Evolutionary conservation across 92 coral and sea anemone species (phyloP).

Genomic region (Parazoanthus darwini): DNA sequence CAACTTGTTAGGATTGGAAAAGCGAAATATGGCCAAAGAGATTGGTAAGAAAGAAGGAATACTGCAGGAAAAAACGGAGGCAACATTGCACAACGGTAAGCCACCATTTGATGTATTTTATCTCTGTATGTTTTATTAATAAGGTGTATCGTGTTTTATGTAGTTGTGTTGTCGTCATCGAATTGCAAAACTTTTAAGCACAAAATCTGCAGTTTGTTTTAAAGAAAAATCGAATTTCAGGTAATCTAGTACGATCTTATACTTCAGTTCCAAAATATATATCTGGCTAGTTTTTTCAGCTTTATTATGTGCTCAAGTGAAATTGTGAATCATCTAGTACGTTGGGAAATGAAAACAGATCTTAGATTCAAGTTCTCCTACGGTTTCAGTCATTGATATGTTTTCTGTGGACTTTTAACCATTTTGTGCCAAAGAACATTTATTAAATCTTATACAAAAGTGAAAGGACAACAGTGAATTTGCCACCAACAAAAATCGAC

Average conservation of each 20-base stretch:
- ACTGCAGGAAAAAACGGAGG: conserved; percentile 28
- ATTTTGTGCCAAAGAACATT: too few relatives aligned
- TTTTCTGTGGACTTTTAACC: too few relatives aligned
- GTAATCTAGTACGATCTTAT: not conserved
- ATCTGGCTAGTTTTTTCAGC: not conserved
- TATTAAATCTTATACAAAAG: too few relatives aligned
- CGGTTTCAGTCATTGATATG: too few relatives aligned
- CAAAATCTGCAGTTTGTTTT: not conserved
- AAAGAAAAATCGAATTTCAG: not conserved
- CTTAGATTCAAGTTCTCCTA: too few relatives aligned
- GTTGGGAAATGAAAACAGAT: not conserved
- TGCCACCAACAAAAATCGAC: not conserved
- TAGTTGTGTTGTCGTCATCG: not conserved
- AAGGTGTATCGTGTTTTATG: not conserved
- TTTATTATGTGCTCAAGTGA: not conserved
- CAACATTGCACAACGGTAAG: conserved; percentile 45
- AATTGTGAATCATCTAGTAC: not conserved
- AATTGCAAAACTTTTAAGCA: not conserved
- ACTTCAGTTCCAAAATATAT: not conserved
- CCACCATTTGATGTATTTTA: not conserved
- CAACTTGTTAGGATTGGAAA: conserved; percentile 56
- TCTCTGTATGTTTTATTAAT: too few relatives aligned
- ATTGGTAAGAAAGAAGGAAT: conserved; percentile 1
- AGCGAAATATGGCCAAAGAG: conserved; percentile 29
- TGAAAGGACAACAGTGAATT: not conserved